These are phyloP conservation scores for Chaenodraco wilsoni DNA, from an alignment of 2,797 vertebrate genomes.

Conservation along the genomic window DNA sequence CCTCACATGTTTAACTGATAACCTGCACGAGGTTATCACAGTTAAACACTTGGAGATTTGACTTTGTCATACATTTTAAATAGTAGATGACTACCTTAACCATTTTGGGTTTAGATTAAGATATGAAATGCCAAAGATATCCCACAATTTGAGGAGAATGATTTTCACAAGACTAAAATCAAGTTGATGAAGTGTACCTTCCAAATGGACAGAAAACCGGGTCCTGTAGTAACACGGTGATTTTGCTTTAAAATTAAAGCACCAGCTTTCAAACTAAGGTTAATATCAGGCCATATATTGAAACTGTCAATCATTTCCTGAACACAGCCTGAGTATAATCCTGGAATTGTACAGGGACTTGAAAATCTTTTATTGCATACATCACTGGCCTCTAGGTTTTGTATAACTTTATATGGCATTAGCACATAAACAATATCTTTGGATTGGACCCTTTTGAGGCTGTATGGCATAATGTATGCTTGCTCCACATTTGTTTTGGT, in stretches of 20 bases:
- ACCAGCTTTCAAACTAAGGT: constrained; percentile 1
- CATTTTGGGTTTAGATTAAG: constrained; percentile 7
- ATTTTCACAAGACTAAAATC: neutral
- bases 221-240: neutral
- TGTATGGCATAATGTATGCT: neutral
- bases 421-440: neutral
- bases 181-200: constrained; percentile 3
- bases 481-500: constrained; percentile 43
- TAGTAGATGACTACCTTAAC: neutral
- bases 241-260: constrained; percentile 3
- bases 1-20: neutral
- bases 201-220: neutral
- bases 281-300: constrained; percentile 12
- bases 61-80: neutral
- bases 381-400: neutral
- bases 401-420: neutral
- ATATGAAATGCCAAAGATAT: constrained; percentile 3
- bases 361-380: neutral
- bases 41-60: neutral
- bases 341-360: neutral
- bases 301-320: constrained; percentile 15
- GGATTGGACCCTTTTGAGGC: neutral
- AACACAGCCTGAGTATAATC: neutral
- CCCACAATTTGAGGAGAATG: neutral
- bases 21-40: neutral